Conservation (phyloP, 2,888 invertebrate genomes). For the Spisula solida region DNA sequence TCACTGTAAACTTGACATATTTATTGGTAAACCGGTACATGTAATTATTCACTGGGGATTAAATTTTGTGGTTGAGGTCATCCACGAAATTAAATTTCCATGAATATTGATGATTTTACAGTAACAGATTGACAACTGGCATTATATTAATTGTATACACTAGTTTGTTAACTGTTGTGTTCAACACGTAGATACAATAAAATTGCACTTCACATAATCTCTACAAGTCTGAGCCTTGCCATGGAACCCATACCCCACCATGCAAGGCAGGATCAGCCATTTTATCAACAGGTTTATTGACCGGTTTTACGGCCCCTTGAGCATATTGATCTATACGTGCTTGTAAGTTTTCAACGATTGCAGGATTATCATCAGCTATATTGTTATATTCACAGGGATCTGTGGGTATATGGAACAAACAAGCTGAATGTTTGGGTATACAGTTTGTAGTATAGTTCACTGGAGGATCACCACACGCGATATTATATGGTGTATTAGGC, state of each 20-base stretch:
- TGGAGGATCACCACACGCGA: slow-evolving; percentile 79
- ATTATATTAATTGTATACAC: too few relatives aligned
- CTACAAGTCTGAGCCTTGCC: slow-evolving; percentile 64
- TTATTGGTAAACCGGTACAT: too few relatives aligned
- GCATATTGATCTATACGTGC: slow-evolving; percentile 89
- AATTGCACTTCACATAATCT: background rate
- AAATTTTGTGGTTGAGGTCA: too few relatives aligned
- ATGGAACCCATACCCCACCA: slow-evolving; percentile 91
- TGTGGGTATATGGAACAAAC: slow-evolving; percentile 92
- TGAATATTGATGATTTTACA: too few relatives aligned
- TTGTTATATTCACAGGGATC: slow-evolving; percentile 96
- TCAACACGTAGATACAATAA: background rate
- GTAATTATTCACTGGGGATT: too few relatives aligned
- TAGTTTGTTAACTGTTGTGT: background rate
- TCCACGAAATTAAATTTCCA: too few relatives aligned
- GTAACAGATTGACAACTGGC: too few relatives aligned
- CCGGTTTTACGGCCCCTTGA: slow-evolving; percentile 91
- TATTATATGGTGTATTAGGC: slow-evolving; percentile 52
- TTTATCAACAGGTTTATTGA: slow-evolving; percentile 91
- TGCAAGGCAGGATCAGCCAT: slow-evolving; percentile 92
- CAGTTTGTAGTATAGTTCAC: slow-evolving; percentile 88
- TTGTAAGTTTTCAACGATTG: slow-evolving; percentile 76
- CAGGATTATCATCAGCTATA: slow-evolving; percentile 78
- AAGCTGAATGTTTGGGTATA: slow-evolving; percentile 91
- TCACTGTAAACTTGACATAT: too few relatives aligned